Percentiles rank a stretch among this genome's conserved stretches.
Conservation (phyloP, 2,113 vertebrate genomes). For the Labrus mixtus region DNA sequence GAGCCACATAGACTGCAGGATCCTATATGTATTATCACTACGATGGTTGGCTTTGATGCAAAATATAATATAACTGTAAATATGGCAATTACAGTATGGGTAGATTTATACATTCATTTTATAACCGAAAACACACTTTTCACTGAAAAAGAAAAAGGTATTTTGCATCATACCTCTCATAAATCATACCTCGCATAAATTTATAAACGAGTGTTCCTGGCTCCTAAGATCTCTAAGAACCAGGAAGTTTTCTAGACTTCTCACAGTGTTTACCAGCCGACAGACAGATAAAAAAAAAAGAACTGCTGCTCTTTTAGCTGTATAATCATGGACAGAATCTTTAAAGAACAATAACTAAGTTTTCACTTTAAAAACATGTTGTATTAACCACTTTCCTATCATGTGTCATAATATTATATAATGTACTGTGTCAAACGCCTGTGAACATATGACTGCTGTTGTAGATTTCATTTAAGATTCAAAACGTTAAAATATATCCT, state of each 20-base stretch:
- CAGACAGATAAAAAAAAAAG: no score
- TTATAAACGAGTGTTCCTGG: not conserved
- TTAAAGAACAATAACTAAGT: no score
- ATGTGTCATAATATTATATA: not conserved
- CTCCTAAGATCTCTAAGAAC: not conserved
- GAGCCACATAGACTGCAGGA: no score
- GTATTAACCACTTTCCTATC: not conserved
- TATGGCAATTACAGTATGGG: not conserved
- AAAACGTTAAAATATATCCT: not conserved
- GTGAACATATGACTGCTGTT: not conserved
- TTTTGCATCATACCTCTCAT: not conserved
- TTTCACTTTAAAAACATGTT: not conserved
- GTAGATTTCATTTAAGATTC: no score
- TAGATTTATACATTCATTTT: not conserved
- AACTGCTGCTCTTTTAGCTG: no score
- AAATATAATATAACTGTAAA: not conserved
- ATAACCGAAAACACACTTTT: no score
- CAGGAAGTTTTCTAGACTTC: not conserved
- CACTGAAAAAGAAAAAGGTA: no score
- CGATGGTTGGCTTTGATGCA: no score
- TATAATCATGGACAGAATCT: no score
- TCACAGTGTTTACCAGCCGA: not conserved
- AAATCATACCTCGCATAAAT: no score
- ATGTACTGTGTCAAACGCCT: not conserved
- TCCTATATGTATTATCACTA: no score